Conservation (phyloP, 2,888 invertebrate genomes). For the Chironomus tentans region DNA sequence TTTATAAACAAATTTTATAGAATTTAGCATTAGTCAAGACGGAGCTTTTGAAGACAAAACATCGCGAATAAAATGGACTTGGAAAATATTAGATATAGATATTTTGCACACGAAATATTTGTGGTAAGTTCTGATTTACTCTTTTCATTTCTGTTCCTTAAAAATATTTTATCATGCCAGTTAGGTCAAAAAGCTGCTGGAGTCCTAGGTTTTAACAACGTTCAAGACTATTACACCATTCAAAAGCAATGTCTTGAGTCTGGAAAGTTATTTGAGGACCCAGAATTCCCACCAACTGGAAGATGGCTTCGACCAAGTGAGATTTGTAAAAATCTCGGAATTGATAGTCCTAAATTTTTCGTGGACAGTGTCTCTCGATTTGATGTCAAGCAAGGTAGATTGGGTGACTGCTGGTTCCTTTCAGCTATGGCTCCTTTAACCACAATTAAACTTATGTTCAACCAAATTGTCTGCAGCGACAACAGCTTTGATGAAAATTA, state of each 20-base stretch:
- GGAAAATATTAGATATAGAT: too few species aligned
- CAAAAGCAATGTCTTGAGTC: slow-evolving; percentile 59
- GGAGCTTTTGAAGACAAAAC: too few species aligned
- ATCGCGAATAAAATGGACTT: too few species aligned
- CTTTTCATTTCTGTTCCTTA: too few species aligned
- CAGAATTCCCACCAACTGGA: slow-evolving; percentile 75
- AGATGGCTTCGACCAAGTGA: slow-evolving; percentile 89
- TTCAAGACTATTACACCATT: slow-evolving; percentile 55
- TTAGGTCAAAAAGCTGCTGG: slow-evolving; percentile 72
- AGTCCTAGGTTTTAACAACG: slow-evolving; percentile 44
- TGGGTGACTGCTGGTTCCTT: slow-evolving; percentile 94
- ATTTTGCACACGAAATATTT: too few species aligned
- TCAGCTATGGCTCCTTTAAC: slow-evolving; percentile 94
- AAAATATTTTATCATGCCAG: slow-evolving; percentile 42
- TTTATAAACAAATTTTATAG: too few species aligned
- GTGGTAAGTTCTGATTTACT: too few species aligned
- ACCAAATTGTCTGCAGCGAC: slow-evolving; percentile 92
- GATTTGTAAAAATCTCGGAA: slow-evolving; percentile 44
- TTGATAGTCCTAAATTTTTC: slow-evolving; percentile 78
- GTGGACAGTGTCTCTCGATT: slow-evolving; percentile 93
- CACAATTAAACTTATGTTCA: slow-evolving; percentile 73
- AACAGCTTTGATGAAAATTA: slow-evolving; percentile 91
- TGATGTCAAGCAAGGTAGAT: slow-evolving; percentile 94
- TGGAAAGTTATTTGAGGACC: slow-evolving; percentile 80
- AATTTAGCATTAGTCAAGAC: too few species aligned